Evolutionary conservation across 1,140 invertebrate genomes (phyloP).

Genomic region (Drosophila malerkotliana): DNA sequence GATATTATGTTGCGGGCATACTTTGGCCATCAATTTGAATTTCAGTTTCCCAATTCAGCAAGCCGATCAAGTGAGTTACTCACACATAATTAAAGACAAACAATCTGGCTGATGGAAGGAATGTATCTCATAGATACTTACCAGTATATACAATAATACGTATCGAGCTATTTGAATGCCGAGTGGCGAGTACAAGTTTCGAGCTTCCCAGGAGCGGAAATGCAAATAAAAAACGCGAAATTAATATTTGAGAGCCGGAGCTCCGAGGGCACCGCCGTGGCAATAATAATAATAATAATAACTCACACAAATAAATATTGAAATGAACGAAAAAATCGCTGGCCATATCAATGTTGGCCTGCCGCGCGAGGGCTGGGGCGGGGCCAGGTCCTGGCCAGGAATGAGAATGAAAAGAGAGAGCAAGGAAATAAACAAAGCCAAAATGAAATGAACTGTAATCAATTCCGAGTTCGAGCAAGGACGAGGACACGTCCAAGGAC

Average conservation of each 20-base stretch:
- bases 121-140: neutral
- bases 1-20: constrained; percentile 5
- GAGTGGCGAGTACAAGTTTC: neutral
- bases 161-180: neutral
- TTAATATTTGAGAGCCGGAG: constrained; percentile 47
- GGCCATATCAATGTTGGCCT: constrained; percentile 40
- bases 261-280: neutral
- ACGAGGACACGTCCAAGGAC: neutral
- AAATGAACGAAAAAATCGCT: constrained; percentile 44
- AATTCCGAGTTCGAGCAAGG: constrained; percentile 45
- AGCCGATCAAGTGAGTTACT: constrained; percentile 14
- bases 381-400: neutral
- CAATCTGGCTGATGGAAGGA: constrained; percentile 12
- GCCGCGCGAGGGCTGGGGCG: too few species aligned
- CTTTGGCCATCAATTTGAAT: constrained; percentile 15
- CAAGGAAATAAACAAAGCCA: constrained; percentile 62
- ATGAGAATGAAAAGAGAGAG: constrained; percentile 24
- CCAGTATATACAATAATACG: too few species aligned
- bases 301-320: constrained; percentile 60
- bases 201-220: neutral
- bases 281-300: constrained; percentile 62
- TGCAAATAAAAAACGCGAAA: constrained; percentile 38
- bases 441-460: constrained; percentile 66
- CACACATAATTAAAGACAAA: constrained; percentile 33
- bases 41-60: constrained; percentile 1